Conservation (phyloP, 1,140 invertebrate species). For the Drosophila sturtevanti region DNA sequence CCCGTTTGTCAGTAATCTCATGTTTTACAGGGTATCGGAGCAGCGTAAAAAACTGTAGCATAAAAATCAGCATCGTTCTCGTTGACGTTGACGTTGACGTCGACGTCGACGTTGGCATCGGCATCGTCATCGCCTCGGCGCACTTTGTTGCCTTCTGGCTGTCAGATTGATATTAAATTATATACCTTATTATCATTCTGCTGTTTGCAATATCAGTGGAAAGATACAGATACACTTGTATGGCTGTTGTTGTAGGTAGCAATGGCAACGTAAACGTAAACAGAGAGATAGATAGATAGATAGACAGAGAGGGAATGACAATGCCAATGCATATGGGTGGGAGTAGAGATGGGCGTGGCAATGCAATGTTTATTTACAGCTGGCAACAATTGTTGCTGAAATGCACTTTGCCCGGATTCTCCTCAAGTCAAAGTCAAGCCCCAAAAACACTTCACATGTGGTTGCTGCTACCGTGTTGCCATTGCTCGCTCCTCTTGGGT, state of each 20-base stretch:
- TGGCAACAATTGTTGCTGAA: constrained; percentile 77
- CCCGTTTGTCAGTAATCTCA: constrained; percentile 11
- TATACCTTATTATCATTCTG: constrained; percentile 78
- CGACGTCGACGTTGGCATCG: constrained; percentile 16
- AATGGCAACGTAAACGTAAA: background rate
- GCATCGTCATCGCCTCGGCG: constrained; percentile 42
- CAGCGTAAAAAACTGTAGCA: constrained; percentile 51
- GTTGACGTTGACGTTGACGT: constrained; percentile 5
- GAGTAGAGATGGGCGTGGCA: constrained; percentile 43
- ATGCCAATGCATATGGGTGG: constrained; percentile 31
- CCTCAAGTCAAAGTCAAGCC: constrained; percentile 53
- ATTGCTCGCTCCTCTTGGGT: background rate
- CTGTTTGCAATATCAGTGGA: constrained; percentile 38
- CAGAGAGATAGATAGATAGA: too few relatives aligned
- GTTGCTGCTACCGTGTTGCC: constrained; percentile 26
- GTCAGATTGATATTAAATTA: constrained; percentile 81
- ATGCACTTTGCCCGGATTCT: constrained; percentile 63
- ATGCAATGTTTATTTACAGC: constrained; percentile 78
- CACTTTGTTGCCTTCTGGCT: constrained; percentile 80
- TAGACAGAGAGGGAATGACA: too few relatives aligned
- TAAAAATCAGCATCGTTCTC: constrained; percentile 48
- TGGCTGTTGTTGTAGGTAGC: background rate
- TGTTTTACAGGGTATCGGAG: constrained; percentile 17
- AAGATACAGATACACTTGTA: constrained; percentile 6
- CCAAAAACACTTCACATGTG: constrained; percentile 69